phyloP scores from a whole-genome alignment of 2,797 vertebrate species.

The Mus minutoides region DNA sequence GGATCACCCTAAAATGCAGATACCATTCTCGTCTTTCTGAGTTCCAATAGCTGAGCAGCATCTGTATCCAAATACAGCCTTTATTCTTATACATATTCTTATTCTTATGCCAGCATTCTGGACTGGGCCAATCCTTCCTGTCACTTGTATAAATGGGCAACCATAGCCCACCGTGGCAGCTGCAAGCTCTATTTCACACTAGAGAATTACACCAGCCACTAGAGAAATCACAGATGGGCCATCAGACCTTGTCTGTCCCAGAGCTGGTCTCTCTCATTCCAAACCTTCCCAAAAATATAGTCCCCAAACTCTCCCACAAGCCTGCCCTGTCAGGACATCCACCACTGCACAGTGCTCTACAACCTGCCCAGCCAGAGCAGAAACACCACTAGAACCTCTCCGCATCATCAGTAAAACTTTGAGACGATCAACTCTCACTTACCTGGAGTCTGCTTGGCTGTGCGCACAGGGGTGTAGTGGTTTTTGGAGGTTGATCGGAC shows the following conservation, averaged over 20 bases:
- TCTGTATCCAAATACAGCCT: not conserved
- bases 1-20: not conserved
- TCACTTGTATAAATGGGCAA: no score
- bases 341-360: fast-evolving
- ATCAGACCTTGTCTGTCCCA: not conserved
- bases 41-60: not conserved
- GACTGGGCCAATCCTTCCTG: not conserved
- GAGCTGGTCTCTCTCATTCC: not conserved
- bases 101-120: no score
- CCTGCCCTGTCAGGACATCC: not conserved
- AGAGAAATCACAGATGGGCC: not conserved
- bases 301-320: not conserved
- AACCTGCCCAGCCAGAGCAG: not conserved
- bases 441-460: conserved; percentile 96
- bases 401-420: not conserved
- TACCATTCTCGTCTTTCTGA: not conserved
- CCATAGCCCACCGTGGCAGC: not conserved
- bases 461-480: conserved; percentile 96
- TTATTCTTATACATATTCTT: not conserved
- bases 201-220: not conserved
- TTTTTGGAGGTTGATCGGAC: conserved; percentile 96
- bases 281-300: not conserved
- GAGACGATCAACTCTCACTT: conserved; percentile 57
- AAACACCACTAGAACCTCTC: not conserved
- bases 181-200: not conserved